phyloP scores from a whole-genome alignment of 1,140 invertebrate species.

The Nasonia longicornis region DNA sequence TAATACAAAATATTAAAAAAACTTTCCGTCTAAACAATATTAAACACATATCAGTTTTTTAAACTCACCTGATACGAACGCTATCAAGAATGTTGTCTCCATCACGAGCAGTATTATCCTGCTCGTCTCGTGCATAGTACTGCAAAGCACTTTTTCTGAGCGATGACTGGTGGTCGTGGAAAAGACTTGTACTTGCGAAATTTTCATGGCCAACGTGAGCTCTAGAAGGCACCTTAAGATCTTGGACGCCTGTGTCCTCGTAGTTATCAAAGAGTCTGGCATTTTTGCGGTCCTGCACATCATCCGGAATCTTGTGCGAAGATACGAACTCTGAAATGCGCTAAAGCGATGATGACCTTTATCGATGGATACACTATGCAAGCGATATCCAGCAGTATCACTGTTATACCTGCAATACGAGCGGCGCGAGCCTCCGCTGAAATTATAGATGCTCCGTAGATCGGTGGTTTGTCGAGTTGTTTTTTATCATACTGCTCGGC shows the following conservation, averaged over 20 bases:
- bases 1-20: too few relatives aligned
- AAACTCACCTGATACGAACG: conserved; percentile 59
- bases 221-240: conserved; percentile 38
- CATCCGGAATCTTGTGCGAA: conserved; percentile 61
- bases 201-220: conserved; percentile 58
- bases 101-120: conserved; percentile 49
- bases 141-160: neutral
- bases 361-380: neutral
- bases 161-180: conserved; percentile 54
- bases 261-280: conserved; percentile 52
- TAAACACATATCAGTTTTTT: neutral
- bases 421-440: neutral
- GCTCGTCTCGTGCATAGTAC: conserved; percentile 52
- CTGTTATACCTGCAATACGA: neutral
- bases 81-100: conserved; percentile 59
- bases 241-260: conserved; percentile 55
- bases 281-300: conserved; percentile 51
- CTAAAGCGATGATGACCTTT: conserved; percentile 29
- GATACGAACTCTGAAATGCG: conserved; percentile 59
- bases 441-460: neutral
- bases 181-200: conserved; percentile 60
- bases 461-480: neutral
- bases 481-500: neutral
- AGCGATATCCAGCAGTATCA: neutral
- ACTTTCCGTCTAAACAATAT: too few relatives aligned